Evolutionary conservation across 2,113 vertebrate species (phyloP), one percentile per base, ranked within the genome.

Genomic region (Phylloscopus whistleri): DNA sequence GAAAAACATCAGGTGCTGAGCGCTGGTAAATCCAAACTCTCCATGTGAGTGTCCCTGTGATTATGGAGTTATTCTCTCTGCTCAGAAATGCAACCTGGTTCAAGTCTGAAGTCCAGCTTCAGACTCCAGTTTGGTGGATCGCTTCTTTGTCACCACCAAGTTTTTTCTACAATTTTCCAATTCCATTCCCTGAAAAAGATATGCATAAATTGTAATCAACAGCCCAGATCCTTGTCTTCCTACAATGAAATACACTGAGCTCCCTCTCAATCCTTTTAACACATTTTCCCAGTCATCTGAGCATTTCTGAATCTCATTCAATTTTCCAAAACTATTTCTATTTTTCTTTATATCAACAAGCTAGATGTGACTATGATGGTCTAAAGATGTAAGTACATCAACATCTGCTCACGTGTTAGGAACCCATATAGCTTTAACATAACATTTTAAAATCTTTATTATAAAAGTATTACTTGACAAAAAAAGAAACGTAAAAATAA

Each of bases 401-500:
- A 80, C 81, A 63, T 49, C 85, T 88, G 64, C 30, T 88, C 83
- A 35, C 59, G 14, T 77, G 27, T 26, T 92, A 52, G 26, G 68
- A 86, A 83, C 14, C 3, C 31, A 52, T 27, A 85, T 6, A 83
- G 79, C 41, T 93, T 75, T 63, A 87, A 33, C 4, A 22, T 10
- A 76, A n/a, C 13, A 35, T 62, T 85, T 93, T 5, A 35, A 79
- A 83, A 76, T 76, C 37, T 82, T 37, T n/a, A 43, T 76, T 53
- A 73, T 30, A 51, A 62, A 79, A 73, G 12, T 19, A 73, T 58
- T 83, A 37, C 63, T 58, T 88, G 31, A 79, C 70, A 77, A 80
- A 88, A 93, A 92, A 84, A 53, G 59, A 92, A 94, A 60, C 46
- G 82, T 55, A 76, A 88, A 93, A 94, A 92, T 92, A 90, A 80